These are phyloP conservation scores for Venturia canescens DNA, from an alignment of 1,140 invertebrate genomes.

Conservation along the genomic window DNA sequence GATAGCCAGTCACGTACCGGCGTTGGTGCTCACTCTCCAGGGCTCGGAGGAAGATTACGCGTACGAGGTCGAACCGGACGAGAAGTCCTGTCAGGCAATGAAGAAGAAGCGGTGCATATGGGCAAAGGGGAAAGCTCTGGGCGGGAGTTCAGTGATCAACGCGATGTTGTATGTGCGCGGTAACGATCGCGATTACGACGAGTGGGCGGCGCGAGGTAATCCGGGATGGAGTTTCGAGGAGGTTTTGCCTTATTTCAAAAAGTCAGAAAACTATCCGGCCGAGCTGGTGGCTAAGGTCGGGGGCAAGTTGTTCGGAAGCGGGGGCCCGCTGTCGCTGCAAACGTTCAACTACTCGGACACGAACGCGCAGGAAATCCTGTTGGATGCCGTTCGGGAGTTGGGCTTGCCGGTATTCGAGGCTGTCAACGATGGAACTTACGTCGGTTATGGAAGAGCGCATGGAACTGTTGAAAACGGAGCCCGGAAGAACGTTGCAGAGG, in stretches of 20 bases:
- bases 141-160: slow-evolving; percentile 92
- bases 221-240: slow-evolving; percentile 94
- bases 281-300: slow-evolving; percentile 84
- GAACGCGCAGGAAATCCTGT: slow-evolving; percentile 67
- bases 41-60: slow-evolving; percentile 80
- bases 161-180: slow-evolving; percentile 98
- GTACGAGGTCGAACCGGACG: slow-evolving; percentile 81
- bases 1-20: slow-evolving; percentile 75
- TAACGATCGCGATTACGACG: slow-evolving; percentile 94
- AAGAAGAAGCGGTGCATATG: slow-evolving; percentile 89
- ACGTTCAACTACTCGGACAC: slow-evolving; percentile 75
- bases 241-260: slow-evolving; percentile 93
- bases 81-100: slow-evolving; percentile 82
- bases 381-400: slow-evolving; percentile 69
- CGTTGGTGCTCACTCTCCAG: slow-evolving; percentile 75
- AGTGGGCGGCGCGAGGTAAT: slow-evolving; percentile 94
- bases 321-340: slow-evolving; percentile 71
- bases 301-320: slow-evolving; percentile 87
- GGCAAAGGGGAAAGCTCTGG: slow-evolving; percentile 89
- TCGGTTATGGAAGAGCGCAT: slow-evolving; percentile 77
- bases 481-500: slow-evolving; percentile 81
- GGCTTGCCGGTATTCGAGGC: slow-evolving; percentile 70
- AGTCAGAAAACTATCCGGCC: slow-evolving; percentile 91
- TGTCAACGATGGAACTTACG: slow-evolving; percentile 70
- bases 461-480: slow-evolving; percentile 77